Base-by-base conservation (phyloP, 2,113 vertebrate genomes). In the Loxodonta africana region DNA sequence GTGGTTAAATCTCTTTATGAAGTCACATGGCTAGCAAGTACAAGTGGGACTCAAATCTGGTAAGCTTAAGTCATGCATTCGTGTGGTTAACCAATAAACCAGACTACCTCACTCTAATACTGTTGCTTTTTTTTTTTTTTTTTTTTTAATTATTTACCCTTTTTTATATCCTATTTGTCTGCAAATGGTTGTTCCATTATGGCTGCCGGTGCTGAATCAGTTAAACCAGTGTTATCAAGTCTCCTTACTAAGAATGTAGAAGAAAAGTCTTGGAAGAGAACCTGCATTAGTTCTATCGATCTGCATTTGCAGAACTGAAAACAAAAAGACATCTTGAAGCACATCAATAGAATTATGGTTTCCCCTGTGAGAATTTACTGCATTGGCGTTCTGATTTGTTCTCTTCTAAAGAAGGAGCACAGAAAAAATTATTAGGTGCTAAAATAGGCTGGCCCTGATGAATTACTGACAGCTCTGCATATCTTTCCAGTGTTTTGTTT, bases 341-440 rank as follows among this genome's bases (percentile, higher is more conserved):
- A 98, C 97, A 97, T 97, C 98, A 98, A 97, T 97, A 98, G 97
- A 97, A 97, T 98, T 98, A 98, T 96, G 94, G 97, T 96, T 97
- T 98, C 97, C 97, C 97, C 96, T 98, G 97, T 96, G 97, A 97
- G 97, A 98, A 97, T 96, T 96, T 97, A 97, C 96, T 95, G 97
- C 96, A 97, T 96, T 83, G 96, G 96, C 67, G 0, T 95, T 97
- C 92, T 95, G 97, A 98, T 98, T 98, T 97, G 98, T 97, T 98
- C 95, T 97, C 95, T 91, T 96, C 96, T 95, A 88, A 98, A 97
- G 97, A 97, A 97, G 93, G 95, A 96, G 78, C 93, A 96, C 46
- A 94, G 90, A 91, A 98, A 96, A 97, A 95, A 97, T 93, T 96
- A 97, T 97, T 97, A 95, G 94, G 90, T 98, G 87, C 97, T 97